Evolutionary conservation across 2,888 invertebrate genomes (phyloP), one percentile per base, ranked within the genome.

Genomic region (Caenorhabditis macrosperma): DNA sequence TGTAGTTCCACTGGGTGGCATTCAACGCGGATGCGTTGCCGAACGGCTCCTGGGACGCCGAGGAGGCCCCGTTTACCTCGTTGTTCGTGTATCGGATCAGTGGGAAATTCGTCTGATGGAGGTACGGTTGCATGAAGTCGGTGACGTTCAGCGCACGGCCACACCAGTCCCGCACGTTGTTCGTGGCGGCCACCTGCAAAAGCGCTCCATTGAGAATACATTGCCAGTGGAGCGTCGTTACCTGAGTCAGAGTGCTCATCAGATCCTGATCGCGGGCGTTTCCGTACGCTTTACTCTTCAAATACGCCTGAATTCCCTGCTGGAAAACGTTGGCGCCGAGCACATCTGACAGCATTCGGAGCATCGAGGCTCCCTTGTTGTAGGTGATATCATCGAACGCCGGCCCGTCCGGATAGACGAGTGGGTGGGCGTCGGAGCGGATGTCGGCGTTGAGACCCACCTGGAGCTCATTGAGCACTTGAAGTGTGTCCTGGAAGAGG

Each of bases 221-320:
- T n/a, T n/a, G n/a, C n/a, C n/a, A n/a, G n/a, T n/a, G n/a, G n/a
- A n/a, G n/a, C n/a, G n/a, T n/a, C n/a, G n/a, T n/a, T n/a, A n/a
- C n/a, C 17, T 93, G 93, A 72, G 93, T 94, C 83, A 94, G 92
- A 30, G 93, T 93, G 55, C 93, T 92, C 95, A 96, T 95, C 0
- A 96, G 92, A 89, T 96, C 95, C 87, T 94, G 92, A 15, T 94
- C 94, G 79, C 94, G 94, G 12, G 94, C 94, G 90, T 94, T 95
- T 57, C 92, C 92, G 90, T 93, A 94, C 86, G 93, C 93, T 88
- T 94, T 94, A 35, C 92, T 92, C 77, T 93, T 93, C 75, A 95
- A 91, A 90, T 94, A 95, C 9, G 72, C 66, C 20, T 84, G 86
- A 41, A 85, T 64, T 24, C 79, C 85, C 12, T 41, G 26, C 41